These are phyloP conservation scores for Diorhabda elongata DNA, from an alignment of 1,140 invertebrate species.

Conservation along the genomic window DNA sequence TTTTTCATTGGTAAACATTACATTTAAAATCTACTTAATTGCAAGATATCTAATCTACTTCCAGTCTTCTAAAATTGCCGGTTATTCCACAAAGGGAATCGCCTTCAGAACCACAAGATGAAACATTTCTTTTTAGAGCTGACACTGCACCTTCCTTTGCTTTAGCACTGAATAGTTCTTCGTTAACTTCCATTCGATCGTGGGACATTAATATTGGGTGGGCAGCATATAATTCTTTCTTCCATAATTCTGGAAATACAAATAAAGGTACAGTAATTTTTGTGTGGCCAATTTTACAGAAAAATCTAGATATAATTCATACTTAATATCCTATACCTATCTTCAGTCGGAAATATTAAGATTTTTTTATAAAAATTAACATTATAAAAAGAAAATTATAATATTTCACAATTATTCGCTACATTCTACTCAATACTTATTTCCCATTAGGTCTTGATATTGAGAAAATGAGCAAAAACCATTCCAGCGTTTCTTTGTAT, in stretches of 20 bases:
- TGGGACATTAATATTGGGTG: conserved; percentile 49
- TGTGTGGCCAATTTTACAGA: too few species aligned
- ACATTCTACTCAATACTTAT: too few species aligned
- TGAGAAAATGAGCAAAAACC: too few species aligned
- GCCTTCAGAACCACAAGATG: conserved; percentile 55
- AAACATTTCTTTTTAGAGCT: conserved; percentile 54
- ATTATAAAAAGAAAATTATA: too few species aligned
- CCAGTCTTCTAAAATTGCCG: conserved; percentile 73
- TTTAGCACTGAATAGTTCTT: conserved; percentile 40
- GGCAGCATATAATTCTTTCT: conserved; percentile 49
- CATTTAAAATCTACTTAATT: not conserved
- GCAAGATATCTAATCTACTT: conserved; percentile 59
- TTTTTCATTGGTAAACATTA: conserved; percentile 4
- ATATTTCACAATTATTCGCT: too few species aligned
- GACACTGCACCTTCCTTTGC: conserved; percentile 69
- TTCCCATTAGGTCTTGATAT: too few species aligned
- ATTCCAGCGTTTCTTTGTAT: too few species aligned
- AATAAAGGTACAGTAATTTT: not conserved
- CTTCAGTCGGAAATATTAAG: too few species aligned
- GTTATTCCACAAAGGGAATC: conserved; percentile 66
- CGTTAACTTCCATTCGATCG: conserved; percentile 54
- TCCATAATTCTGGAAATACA: conserved; percentile 47
- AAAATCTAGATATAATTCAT: too few species aligned
- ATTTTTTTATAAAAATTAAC: too few species aligned
- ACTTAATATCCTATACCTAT: too few species aligned